Base-by-base conservation (phyloP, 2,113 vertebrate genomes). In the Atrichornis clamosus region DNA sequence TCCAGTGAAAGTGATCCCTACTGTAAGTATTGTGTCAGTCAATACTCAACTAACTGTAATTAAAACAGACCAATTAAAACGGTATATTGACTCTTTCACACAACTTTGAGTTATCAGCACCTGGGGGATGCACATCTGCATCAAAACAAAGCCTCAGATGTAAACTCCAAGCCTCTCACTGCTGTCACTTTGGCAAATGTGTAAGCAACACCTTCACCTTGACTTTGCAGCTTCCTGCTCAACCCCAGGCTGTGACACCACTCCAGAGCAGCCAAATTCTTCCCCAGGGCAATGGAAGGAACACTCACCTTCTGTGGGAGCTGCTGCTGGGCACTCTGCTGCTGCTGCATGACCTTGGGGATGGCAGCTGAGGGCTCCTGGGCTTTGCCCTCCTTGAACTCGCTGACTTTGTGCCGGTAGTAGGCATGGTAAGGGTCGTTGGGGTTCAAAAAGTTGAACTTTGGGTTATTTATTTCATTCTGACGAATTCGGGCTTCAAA, bases 351-450 rank as follows among this genome's bases (percentile, higher is more conserved):
- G 91, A 99, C 99, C 97, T 99, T 99, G 30, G 99, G 99, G 74
- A 99, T 99, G 4, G 99, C 99, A 10, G 99, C 99, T 0, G 99
- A 99, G 22, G 99, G 99, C 84, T 99, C 99, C 98, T 99, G 99
- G 1, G 98, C 99, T 95, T 99, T 99, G 24, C 99, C 99, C 97
- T 99, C 99, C 90, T 99, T 99, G 97, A 99, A 99, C 96, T 99
- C 99, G 59, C 99, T 99, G 98, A 99, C 99, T 78, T 99, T 99
- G 97, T 99, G 99, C 33, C 99, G 98, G 96, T 99, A 99, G 97
- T 99, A 99, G 39, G 99, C 99, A 99, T 99, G 99, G 96, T 99
- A 99, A 12, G 99, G 99, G 85, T 99, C 99, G 1, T 98, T 99
- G 8, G 99, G 99, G 93, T 99, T 99, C 97, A 99, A 96, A 96